These are phyloP conservation scores for Oxyteleia sp. DNA, from an alignment of 2,888 invertebrate genomes.

Conservation along the genomic window DNA sequence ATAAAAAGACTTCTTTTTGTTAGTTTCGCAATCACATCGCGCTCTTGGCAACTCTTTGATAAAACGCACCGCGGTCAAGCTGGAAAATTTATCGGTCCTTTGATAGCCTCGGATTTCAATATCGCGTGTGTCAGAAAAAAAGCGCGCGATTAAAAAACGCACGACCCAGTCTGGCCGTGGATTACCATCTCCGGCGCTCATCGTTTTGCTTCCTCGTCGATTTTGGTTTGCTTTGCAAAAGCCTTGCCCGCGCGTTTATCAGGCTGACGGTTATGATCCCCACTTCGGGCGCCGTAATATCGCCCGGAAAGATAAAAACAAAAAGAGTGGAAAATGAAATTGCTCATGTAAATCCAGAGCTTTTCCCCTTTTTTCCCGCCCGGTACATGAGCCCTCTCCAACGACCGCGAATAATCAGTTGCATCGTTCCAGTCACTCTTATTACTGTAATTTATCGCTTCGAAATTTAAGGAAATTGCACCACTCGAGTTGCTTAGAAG, in stretches of 20 bases:
- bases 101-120: conserved; percentile 57
- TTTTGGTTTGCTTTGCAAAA: conserved; percentile 52
- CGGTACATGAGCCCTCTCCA: conserved; percentile 24
- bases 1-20: conserved; percentile 18
- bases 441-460: conserved; percentile 38
- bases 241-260: conserved; percentile 62
- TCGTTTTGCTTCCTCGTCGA: conserved; percentile 63
- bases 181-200: conserved; percentile 53
- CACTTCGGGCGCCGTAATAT: conserved; percentile 59
- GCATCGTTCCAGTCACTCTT: conserved; percentile 65
- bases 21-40: conserved; percentile 8
- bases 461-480: conserved; percentile 34
- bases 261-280: conserved; percentile 64
- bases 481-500: neutral
- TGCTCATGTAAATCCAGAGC: conserved; percentile 80
- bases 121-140: conserved; percentile 49
- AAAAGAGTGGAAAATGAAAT: conserved; percentile 76
- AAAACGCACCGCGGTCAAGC: conserved; percentile 36
- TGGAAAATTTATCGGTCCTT: conserved; percentile 57
- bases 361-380: conserved; percentile 39
- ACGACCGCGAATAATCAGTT: conserved; percentile 76
- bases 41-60: conserved; percentile 43
- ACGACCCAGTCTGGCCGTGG: conserved; percentile 40
- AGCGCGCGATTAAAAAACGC: conserved; percentile 56
- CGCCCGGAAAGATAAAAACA: conserved; percentile 60